Evolutionary conservation across 2,888 invertebrate species (phyloP).

Genomic region (Sphecodes monilicornis): DNA sequence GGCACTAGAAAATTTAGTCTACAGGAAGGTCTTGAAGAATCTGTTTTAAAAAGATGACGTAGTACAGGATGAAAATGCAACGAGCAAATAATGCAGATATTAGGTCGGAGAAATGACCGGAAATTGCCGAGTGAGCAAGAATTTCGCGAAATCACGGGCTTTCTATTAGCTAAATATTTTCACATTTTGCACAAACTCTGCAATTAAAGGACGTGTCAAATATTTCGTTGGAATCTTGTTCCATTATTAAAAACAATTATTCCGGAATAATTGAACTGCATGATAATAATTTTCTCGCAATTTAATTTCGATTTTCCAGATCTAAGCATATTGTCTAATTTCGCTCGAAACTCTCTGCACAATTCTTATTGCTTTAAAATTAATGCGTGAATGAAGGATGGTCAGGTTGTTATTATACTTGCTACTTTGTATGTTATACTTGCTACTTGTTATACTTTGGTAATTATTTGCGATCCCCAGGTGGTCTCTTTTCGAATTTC

Average conservation of each 20-base stretch:
- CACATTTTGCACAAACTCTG: background rate
- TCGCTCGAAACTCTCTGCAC: background rate
- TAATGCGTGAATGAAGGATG: background rate
- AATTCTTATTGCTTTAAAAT: background rate
- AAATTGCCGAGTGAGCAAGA: background rate
- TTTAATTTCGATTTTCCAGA: background rate
- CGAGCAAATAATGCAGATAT: background rate
- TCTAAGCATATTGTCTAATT: background rate
- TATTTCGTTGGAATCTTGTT: background rate
- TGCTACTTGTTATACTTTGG: too few relatives aligned
- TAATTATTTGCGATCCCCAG: background rate
- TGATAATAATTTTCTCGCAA: background rate
- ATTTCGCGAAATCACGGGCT: background rate
- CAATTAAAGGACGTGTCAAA: background rate
- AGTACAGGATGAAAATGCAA: background rate
- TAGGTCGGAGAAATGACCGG: background rate
- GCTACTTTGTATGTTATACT: too few relatives aligned
- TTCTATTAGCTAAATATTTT: background rate
- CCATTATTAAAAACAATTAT: background rate
- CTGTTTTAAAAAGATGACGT: background rate
- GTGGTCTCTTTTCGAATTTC: background rate
- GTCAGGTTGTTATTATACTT: background rate
- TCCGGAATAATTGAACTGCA: background rate
- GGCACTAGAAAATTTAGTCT: background rate
- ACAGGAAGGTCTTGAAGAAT: background rate